Base-by-base conservation (phyloP, 2,797 vertebrate genomes). In the Cryptoprocta ferox region DNA sequence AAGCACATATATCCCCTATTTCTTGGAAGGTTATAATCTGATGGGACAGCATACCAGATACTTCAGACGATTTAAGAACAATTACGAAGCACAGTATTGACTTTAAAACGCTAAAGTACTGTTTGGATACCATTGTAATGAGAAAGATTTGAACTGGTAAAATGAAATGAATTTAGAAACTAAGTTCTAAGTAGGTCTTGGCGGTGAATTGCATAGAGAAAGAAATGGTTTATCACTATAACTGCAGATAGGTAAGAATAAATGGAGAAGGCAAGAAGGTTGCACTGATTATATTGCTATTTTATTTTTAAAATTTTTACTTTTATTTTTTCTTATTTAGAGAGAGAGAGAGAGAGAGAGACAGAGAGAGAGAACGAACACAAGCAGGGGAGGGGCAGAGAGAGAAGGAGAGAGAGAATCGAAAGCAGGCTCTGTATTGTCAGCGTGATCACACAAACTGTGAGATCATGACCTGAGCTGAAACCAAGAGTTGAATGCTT, bases 1-100 rank as follows among this genome's bases (percentile, higher is more conserved):
- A 93, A 53, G 42, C 10, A 66, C 18, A 45, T 59, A 21, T 21
- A 53, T 39, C 76, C 37, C 1, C 21, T n/a, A 1, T 83, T 73
- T 45, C 50, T 85, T 61, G 65, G 45, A 97, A 70, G 16, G 5
- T 32, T 63, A 30, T 97, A 89, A 70, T 94, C 26, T 89, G 48
- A 50, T 91, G 63, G 39, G 92, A 26, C 73, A 91, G 35, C 35
- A 88, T 35, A 86, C 4, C 59, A 35, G 76, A 73, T 83, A 70
- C 26, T 70, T 79, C 70, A 93, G 59, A 79, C 92, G 28, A 68
- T 15, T 89, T 94, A 89, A 85, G 81, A 85, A 76, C 18, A 89
- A 88, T 79, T 50, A 68, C 26, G 89, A 45, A 93, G 26, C 12
- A 48, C 3, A 30, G 7, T 45, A 66, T 12, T 92, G 42, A 56